Base-by-base conservation (phyloP, 2,888 invertebrate genomes). In the Apodemia zela region DNA sequence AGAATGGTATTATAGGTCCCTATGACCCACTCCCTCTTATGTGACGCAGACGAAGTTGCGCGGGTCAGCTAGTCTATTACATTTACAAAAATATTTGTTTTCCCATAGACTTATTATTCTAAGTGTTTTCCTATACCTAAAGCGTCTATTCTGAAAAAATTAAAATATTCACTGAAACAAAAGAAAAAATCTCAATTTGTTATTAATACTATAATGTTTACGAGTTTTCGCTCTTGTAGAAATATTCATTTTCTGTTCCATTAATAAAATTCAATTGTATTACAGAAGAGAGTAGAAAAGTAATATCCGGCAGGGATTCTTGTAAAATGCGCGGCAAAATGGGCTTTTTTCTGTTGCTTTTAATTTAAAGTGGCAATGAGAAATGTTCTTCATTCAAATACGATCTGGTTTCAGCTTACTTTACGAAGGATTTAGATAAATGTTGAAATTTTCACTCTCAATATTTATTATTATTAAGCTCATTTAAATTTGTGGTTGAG, bases 211-310 rank as follows among this genome's bases (percentile, higher is more conserved):
- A 21, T 21, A 21, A 51, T 51, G n/a, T 51, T 51, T 51, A 18
- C 51, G 51, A 51, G 51, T 6, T 21, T 51, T 21, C 51, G 17
- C 51, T 51, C 73, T 63, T 77, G 73, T 77, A 78, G 78, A 83
- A 82, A 84, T 85, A 83, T 83, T 80, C 78, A 85, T 87, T 86
- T 88, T 88, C 83, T 83, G 82, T 88, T 88, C 85, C 87, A 87
- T 88, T 87, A 85, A 84, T 85, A 82, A 84, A 85, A 85, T 87
- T 85, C 84, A 82, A 88, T 87, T 82, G 84, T 82, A 84, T 87
- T 84, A 87, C 77, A 75, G 74, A 68, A 70, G 73, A 77, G 75
- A 77, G 77, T 78, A 75, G 75, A 74, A 75, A 72, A 79, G 81
- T 75, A 79, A 79, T 81, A 81, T 84, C 81, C 84, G 75, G 71